Evolutionary conservation across 2,113 vertebrate genomes (phyloP), one percentile per base, ranked within the genome.

Genomic region (Stercorarius parasiticus): DNA sequence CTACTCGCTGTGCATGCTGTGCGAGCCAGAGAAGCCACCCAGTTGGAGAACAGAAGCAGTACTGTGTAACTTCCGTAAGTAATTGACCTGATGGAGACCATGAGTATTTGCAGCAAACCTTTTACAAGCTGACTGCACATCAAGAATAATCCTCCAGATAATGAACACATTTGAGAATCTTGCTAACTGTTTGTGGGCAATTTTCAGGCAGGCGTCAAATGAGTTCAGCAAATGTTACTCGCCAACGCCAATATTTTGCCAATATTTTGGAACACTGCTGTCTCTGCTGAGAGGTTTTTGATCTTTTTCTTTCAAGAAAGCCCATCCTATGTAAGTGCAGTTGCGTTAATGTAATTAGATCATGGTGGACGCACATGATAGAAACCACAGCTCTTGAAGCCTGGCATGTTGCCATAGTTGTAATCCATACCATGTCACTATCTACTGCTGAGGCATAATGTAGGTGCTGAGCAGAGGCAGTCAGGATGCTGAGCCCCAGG

Each of bases 341-440:
- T 49, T 91, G 83, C 40, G 27, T 69, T 84, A 64, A 45, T 13
- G 15, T 52, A 42, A 56, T 14, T 59, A n/a, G 32, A 50, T 91
- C 36, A 13, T 0, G 1, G 77, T 20, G 61, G 62, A 49, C 0
- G 6, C 34, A 27, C 0, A 0, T 15, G 36, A 12, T 12, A 9
- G 32, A 85, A 94, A 38, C 7, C 36, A 40, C 82, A 86, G 42
- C 36, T 83, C 50, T 36, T 45, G 55, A 42, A 78, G 18, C 30
- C 47, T 64, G 83, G 34, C 3, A 1, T 25, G 40, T 27, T 76
- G 61, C 47, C 11, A 3, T 1, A 29, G 70, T 1, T 69, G 45
- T 74, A 67, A 71, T 50, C 53, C 55, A 6, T 23, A n/a, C 29
- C 0, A 0, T 53, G 58, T 50, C 1, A 1, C 29, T 58, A 5